Conservation (phyloP, 2,797 vertebrate species). For the Pantherophis vulpinus region DNA sequence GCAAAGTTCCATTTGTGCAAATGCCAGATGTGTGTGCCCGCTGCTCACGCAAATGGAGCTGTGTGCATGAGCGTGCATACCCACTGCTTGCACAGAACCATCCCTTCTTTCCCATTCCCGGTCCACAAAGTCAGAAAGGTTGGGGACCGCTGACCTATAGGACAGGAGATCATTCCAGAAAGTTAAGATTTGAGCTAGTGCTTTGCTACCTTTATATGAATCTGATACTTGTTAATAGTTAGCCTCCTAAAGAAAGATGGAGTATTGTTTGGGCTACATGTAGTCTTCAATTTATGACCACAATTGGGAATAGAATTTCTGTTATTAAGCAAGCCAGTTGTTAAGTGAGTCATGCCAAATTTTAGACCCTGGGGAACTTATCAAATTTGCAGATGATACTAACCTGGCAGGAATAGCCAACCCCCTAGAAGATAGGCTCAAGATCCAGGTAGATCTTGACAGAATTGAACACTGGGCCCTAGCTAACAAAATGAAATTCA, state of each 20-base stretch:
- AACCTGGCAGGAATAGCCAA: too few relatives aligned
- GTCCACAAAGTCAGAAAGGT: neutral
- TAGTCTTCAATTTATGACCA: neutral
- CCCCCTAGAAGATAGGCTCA: too few relatives aligned
- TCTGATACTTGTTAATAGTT: neutral
- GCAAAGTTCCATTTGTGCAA: neutral
- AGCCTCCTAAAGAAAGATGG: neutral
- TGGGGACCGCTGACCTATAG: neutral
- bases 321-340: neutral
- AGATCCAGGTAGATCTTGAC: too few relatives aligned
- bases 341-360: too few relatives aligned
- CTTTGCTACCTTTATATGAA: neutral
- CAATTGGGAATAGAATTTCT: neutral
- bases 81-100: neutral
- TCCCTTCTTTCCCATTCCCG: neutral
- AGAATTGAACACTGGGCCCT: too few relatives aligned
- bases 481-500: too few relatives aligned
- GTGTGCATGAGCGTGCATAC: accelerated
- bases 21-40: neutral
- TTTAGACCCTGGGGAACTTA: too few relatives aligned
- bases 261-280: neutral
- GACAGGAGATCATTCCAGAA: neutral
- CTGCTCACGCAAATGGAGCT: neutral
- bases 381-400: too few relatives aligned
- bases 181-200: neutral